These are phyloP conservation scores for Taenioides sp. DNA, from an alignment of 2,797 vertebrate species.

Conservation along the genomic window DNA sequence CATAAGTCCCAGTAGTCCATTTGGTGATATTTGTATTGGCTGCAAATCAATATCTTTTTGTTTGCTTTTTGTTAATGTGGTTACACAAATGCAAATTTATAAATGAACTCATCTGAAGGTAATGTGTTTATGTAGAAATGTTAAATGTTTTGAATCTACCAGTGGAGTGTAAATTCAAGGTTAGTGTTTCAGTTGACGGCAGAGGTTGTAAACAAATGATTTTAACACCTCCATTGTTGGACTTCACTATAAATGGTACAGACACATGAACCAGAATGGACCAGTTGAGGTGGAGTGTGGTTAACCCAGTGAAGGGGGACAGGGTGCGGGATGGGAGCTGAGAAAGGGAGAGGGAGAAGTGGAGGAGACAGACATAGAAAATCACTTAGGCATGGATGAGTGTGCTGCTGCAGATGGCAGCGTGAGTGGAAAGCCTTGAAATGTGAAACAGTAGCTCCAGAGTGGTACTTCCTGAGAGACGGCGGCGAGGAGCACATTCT, in stretches of 20 bases:
- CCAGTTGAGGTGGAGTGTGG: conserved; percentile 14
- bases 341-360: conserved; percentile 30
- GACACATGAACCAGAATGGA: conserved; percentile 18
- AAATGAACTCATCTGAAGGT: neutral
- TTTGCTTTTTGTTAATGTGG: neutral
- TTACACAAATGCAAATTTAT: neutral
- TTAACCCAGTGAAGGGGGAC: conserved; percentile 22
- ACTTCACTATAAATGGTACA: conserved; percentile 5
- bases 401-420: conserved; percentile 61
- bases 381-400: conserved; percentile 66
- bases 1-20: conserved; percentile 2
- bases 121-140: neutral
- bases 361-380: conserved; percentile 59
- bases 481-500: conserved; percentile 63
- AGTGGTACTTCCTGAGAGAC: conserved; percentile 57
- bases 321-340: conserved; percentile 27
- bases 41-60: conserved; percentile 5
- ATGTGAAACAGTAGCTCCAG: conserved; percentile 65
- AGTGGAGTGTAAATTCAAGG: conserved; percentile 2
- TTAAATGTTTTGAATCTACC: neutral
- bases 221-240: conserved; percentile 11
- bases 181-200: conserved; percentile 17
- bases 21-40: conserved; percentile 14
- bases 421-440: conserved; percentile 66
- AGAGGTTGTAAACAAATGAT: conserved; percentile 10